These are phyloP conservation scores for Halictus rubicundus DNA, from an alignment of 1,140 invertebrate species.

Conservation along the genomic window DNA sequence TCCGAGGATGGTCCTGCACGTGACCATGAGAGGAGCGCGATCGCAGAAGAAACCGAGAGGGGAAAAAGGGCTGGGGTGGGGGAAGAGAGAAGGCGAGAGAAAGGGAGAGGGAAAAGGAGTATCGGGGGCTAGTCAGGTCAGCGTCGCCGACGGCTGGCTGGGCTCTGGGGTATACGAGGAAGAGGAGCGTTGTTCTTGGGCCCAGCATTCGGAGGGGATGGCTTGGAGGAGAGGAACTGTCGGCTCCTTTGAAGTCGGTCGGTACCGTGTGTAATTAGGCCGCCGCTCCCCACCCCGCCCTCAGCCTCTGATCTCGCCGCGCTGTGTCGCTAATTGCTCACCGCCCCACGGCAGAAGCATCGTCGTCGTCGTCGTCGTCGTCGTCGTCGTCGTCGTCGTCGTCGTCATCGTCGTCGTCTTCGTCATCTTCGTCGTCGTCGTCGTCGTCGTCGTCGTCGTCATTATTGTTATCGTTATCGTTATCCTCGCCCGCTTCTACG, in stretches of 20 bases:
- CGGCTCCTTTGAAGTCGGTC: constrained; percentile 79
- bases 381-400: constrained; percentile 56
- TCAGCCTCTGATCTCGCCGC: constrained; percentile 77
- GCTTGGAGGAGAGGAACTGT: constrained; percentile 77
- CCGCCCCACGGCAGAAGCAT: constrained; percentile 77
- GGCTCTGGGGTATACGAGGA: constrained; percentile 71
- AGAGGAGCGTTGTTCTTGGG: constrained; percentile 73
- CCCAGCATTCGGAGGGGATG: constrained; percentile 71
- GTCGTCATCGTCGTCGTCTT: constrained; percentile 43
- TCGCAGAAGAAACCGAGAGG: constrained; percentile 12
- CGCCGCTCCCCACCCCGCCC: constrained; percentile 75
- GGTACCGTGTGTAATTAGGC: constrained; percentile 79
- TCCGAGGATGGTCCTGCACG: constrained; percentile 29
- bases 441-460: constrained; percentile 3
- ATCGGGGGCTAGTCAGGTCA: constrained; percentile 62
- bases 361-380: constrained; percentile 67
- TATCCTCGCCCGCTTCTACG: constrained; percentile 15
- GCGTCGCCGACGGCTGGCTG: constrained; percentile 63
- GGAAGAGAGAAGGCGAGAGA: constrained; percentile 9
- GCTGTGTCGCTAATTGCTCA: constrained; percentile 79
- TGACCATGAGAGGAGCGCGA: constrained; percentile 52
- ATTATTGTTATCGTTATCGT: constrained; percentile 17
- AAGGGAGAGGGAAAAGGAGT: constrained; percentile 42
- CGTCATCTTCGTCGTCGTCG: constrained; percentile 30
- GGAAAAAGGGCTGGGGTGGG: constrained; percentile 9